Evolutionary conservation across 2,113 vertebrate genomes (phyloP).

Genomic region (Dicrurus megarhynchus): DNA sequence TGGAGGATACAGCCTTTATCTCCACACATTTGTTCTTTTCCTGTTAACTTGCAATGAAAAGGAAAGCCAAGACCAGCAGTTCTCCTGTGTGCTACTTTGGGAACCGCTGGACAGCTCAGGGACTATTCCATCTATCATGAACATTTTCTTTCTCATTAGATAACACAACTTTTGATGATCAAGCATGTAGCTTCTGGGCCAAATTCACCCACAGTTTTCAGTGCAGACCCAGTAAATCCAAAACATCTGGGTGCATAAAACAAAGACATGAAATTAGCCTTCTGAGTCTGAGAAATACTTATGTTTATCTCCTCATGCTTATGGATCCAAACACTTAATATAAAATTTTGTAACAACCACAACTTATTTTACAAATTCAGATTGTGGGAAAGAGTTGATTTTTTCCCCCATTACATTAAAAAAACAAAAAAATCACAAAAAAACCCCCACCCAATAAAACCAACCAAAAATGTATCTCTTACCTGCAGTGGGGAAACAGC

Average conservation of each 20-base stretch:
- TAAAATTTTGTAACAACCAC: neutral
- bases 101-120: neutral
- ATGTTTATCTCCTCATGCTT: neutral
- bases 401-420: neutral
- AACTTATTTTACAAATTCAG: neutral
- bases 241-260: neutral
- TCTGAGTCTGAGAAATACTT: neutral
- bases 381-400: neutral
- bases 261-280: neutral
- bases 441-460: neutral
- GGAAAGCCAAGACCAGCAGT: neutral
- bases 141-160: neutral
- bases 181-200: neutral
- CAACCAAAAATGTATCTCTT: neutral
- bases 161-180: neutral
- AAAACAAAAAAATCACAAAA: neutral
- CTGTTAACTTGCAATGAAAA: neutral
- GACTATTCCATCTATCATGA: neutral
- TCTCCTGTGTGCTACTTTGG: neutral
- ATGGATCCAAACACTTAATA: neutral
- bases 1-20: constrained; percentile 20
- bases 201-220: neutral
- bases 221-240: neutral
- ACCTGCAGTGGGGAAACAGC: neutral
- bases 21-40: neutral